These are phyloP conservation scores for Heliocidaris erythrogramma DNA, from an alignment of 35 echinoderm and acorn worm species.

Conservation along the genomic window DNA sequence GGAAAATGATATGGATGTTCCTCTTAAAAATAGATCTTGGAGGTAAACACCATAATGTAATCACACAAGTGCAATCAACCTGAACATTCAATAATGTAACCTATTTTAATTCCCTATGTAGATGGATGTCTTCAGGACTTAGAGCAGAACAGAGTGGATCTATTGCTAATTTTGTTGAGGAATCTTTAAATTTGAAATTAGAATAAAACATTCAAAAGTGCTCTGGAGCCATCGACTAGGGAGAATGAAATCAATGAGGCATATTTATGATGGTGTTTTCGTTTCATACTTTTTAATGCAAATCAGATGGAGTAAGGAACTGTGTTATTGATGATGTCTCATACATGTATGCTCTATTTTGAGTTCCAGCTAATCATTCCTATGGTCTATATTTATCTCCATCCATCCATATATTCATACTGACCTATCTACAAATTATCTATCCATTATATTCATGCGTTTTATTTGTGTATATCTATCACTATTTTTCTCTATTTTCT, in stretches of 20 bases:
- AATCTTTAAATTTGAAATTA: not conserved
- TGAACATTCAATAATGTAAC: conserved; percentile 12
- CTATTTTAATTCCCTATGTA: not conserved
- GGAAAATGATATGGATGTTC: not conserved
- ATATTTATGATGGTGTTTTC: not conserved
- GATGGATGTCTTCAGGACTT: not conserved
- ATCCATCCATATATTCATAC: not conserved
- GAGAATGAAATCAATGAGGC: not conserved
- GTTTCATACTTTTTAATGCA: not conserved
- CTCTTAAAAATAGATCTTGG: not conserved
- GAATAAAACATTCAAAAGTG: not conserved
- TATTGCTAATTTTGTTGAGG: not conserved
- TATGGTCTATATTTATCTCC: not conserved
- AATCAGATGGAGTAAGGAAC: not conserved
- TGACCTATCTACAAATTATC: not conserved
- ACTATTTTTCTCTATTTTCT: not conserved
- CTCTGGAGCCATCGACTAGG: not conserved
- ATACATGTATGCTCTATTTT: not conserved
- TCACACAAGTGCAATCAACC: not conserved
- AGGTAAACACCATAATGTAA: conserved; percentile 2
- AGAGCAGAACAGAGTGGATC: not conserved
- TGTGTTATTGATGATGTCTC: not conserved
- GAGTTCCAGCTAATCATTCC: not conserved
- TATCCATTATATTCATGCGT: not conserved
- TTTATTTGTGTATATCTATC: too few species aligned